Evolutionary conservation across 2,888 invertebrate species (phyloP).

Genomic region (Stenotaenia linearis): DNA sequence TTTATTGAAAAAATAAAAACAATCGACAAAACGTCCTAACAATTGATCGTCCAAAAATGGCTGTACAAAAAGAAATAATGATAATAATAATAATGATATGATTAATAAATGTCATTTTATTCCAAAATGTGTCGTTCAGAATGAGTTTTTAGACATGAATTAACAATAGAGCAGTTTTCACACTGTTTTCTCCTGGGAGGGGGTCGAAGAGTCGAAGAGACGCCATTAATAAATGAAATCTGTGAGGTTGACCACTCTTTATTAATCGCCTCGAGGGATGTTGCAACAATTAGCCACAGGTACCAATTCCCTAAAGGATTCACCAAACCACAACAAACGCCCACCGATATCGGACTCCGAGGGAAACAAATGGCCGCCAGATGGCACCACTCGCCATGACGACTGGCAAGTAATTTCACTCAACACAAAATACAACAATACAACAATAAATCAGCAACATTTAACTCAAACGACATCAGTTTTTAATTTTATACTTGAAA

Average conservation of each 20-base stretch:
- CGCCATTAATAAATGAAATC: slow-evolving; percentile 2
- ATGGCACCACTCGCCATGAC: not conserved
- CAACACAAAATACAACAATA: too few relatives aligned
- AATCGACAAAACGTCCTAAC: slow-evolving; percentile 20
- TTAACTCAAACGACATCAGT: too few relatives aligned
- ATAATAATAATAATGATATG: not conserved
- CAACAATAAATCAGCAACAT: not conserved
- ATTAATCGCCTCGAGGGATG: slow-evolving; percentile 12
- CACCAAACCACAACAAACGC: slow-evolving; percentile 16
- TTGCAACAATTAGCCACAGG: not conserved
- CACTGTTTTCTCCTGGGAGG: not conserved
- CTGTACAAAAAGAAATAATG: not conserved
- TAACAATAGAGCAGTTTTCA: not conserved
- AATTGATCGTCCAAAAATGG: slow-evolving; percentile 21
- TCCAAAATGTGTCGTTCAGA: not conserved
- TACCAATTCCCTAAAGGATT: slow-evolving; percentile 11
- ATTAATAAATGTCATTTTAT: slow-evolving; percentile 24
- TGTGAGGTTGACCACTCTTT: slow-evolving; percentile 16
- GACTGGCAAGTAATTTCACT: not conserved
- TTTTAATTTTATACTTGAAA: too few relatives aligned
- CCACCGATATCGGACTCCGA: not conserved
- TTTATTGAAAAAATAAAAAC: not conserved
- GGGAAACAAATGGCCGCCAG: not conserved
- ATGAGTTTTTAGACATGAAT: not conserved
- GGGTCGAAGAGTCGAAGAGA: too few relatives aligned